Evolutionary conservation across 2,797 vertebrate species (phyloP), one percentile per base, ranked within the genome.

Genomic region (Arnoldichthys spilopterus): DNA sequence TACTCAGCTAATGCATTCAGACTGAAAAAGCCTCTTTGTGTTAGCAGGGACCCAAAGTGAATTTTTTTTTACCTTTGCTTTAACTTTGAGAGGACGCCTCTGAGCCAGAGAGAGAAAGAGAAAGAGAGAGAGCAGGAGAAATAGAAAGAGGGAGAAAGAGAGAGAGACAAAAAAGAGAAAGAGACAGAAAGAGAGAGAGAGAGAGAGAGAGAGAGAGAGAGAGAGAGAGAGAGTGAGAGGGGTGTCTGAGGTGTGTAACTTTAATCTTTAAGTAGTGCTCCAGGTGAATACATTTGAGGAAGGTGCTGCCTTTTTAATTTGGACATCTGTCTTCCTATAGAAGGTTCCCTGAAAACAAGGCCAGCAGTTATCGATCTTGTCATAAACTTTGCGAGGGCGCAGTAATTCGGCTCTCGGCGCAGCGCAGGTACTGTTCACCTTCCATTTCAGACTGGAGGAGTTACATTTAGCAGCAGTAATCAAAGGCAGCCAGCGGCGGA

Each of bases 301-400:
- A 66, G 18, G 75, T 47, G 80, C 62, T 80, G 76, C 82, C 80
- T 32, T 82, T 78, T 83, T 88, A 79, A 88, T 86, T 82, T 84
- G 79, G 51, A 76, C 53, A 68, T 82, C 74, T 77, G 78, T 88
- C 86, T 87, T 85, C 71, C 87, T 83, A 81, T 76, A 47, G 24
- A 37, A 77, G 70, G 72, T 49, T 20, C 53, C 56, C 72, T 74
- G 83, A 76, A 83, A 77, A 77, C 72, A 75, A 86, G 75, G 77
- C 72, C 76, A 83, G 77, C 26, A 16, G 18, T 43, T 84, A 89
- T 91, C 79, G 81, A 89, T 89, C 72, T 56, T 62, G 85, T 82
- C 81, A 71, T 76, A 80, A 87, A 77, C 79, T 82, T 54, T 82
- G 86, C 72, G 77, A 81, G 66, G 80, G 73, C 26, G 1, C 80